These are phyloP conservation scores for Antheraea pernyi DNA, from an alignment of 1,140 invertebrate genomes.

Conservation along the genomic window DNA sequence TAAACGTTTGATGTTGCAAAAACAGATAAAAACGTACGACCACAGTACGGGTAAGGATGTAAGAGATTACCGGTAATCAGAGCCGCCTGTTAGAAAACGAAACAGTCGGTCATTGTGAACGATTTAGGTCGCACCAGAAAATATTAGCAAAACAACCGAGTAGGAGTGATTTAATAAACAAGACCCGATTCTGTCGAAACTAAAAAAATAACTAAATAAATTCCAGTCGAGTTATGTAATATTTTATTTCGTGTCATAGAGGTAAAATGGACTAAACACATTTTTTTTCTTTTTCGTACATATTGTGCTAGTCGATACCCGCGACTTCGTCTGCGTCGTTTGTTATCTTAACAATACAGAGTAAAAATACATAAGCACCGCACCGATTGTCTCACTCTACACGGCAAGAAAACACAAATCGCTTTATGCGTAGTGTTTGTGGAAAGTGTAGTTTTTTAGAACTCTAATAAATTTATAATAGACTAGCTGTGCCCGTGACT, in stretches of 20 bases:
- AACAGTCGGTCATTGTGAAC: constrained; percentile 40
- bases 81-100: constrained; percentile 35
- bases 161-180: constrained; percentile 14
- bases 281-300: neutral
- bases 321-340: no score
- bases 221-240: neutral
- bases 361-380: no score
- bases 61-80: constrained; percentile 41
- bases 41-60: constrained; percentile 16
- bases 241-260: neutral
- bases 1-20: neutral
- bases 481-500: no score
- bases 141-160: constrained; percentile 19
- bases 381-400: no score
- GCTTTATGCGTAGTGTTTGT: no score
- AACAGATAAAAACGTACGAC: neutral
- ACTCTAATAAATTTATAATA: no score
- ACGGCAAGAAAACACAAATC: no score
- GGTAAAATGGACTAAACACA: neutral
- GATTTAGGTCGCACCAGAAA: constrained; percentile 35
- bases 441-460: no score
- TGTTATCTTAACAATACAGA: no score
- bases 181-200: constrained; percentile 17
- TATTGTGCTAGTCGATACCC: no score
- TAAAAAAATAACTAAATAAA: constrained; percentile 5